phyloP scores from a whole-genome alignment of 2,113 vertebrate species.

The Formicarius rufipectus region DNA sequence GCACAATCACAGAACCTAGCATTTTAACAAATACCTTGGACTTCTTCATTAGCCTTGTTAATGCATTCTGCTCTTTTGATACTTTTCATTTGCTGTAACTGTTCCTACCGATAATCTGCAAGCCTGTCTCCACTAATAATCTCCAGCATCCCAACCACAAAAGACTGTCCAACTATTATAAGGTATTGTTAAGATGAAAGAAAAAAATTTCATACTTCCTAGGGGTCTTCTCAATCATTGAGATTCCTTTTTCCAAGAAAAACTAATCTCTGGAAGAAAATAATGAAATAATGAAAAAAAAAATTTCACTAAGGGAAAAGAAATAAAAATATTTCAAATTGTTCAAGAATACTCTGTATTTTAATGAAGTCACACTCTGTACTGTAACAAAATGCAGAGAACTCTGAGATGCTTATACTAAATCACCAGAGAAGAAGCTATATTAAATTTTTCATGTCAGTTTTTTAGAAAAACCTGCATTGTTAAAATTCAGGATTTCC shows the following conservation, averaged over 20 bases:
- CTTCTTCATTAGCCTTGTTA: background rate
- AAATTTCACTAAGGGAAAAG: background rate
- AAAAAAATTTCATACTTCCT: background rate
- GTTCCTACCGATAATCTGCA: background rate
- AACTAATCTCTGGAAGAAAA: background rate
- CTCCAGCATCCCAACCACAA: background rate
- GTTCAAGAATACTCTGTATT: background rate
- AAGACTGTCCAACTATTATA: background rate
- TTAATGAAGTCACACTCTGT: background rate
- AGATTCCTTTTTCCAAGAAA: background rate
- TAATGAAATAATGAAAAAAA: background rate
- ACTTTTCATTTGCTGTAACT: background rate
- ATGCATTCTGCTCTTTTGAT: background rate
- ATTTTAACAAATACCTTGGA: background rate
- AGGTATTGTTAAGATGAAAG: background rate
- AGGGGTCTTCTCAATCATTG: background rate
- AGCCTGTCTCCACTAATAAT: background rate
- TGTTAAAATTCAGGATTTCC: background rate
- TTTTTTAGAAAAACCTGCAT: background rate
- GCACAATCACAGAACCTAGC: background rate
- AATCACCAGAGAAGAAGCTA: background rate
- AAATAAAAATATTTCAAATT: background rate
- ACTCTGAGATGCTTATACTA: background rate
- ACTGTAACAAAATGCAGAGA: background rate
- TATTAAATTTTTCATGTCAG: background rate